phyloP scores from a whole-genome alignment of 2,797 vertebrate species.

The Astyanax mexicanus region DNA sequence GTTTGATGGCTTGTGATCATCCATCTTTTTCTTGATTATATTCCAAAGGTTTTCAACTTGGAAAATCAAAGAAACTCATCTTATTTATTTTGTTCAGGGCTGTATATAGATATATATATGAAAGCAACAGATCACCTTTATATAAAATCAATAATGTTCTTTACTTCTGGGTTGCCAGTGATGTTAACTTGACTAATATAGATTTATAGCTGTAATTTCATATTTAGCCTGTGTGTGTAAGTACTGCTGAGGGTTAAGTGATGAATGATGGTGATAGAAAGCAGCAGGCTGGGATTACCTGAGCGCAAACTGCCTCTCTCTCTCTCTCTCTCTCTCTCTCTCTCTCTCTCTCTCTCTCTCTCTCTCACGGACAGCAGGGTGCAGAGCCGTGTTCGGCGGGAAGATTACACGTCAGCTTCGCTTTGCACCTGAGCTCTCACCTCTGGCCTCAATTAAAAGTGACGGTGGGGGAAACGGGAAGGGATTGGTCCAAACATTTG shows the following conservation, averaged over 20 bases:
- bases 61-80: too few relatives aligned
- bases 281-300: constrained; percentile 45
- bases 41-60: too few relatives aligned
- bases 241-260: constrained; percentile 13
- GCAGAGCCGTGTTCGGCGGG: constrained; percentile 38
- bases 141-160: too few relatives aligned
- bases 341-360: too few relatives aligned
- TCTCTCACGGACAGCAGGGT: constrained; percentile 22
- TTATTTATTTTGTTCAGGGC: too few relatives aligned
- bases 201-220: background rate
- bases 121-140: too few relatives aligned
- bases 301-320: constrained; percentile 50
- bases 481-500: constrained; percentile 27
- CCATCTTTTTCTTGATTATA: too few relatives aligned
- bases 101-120: too few relatives aligned
- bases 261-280: constrained; percentile 33
- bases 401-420: constrained; percentile 60
- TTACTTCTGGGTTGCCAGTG: too few relatives aligned
- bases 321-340: too few relatives aligned
- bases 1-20: too few relatives aligned
- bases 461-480: constrained; percentile 46
- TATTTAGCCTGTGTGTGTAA: background rate
- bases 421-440: constrained; percentile 47
- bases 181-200: background rate
- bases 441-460: constrained; percentile 60